Conservation (phyloP, 1,140 invertebrate species). For the Drosophila bocqueti region DNA sequence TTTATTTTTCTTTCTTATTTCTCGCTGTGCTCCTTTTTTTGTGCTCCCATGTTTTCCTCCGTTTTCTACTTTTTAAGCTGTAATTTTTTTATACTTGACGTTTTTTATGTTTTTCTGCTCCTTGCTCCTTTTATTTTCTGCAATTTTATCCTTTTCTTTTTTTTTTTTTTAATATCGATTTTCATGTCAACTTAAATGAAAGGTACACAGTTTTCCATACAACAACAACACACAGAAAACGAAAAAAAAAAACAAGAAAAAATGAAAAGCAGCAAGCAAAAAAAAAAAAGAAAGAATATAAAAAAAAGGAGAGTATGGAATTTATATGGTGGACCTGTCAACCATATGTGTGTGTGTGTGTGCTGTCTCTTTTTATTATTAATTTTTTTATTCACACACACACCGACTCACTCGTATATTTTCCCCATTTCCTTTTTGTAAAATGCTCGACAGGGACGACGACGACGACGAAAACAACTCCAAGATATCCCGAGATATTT, state of each 20-base stretch:
- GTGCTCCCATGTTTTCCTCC: slow-evolving; percentile 41
- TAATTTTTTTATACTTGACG: slow-evolving; percentile 77
- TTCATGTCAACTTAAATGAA: slow-evolving; percentile 84
- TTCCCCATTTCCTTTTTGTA: slow-evolving; percentile 45
- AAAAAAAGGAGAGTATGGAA: slow-evolving; percentile 38
- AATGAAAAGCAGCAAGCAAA: slow-evolving; percentile 35
- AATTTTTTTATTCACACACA: slow-evolving; percentile 55
- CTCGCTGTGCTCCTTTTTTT: slow-evolving; percentile 37
- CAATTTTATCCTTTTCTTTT: slow-evolving; percentile 68
- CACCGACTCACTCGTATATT: slow-evolving; percentile 20
- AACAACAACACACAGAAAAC: slow-evolving; percentile 20
- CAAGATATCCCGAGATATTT: slow-evolving; percentile 46
- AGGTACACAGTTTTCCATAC: slow-evolving; percentile 79
- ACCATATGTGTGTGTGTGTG: slow-evolving; percentile 26
- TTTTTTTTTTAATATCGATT: slow-evolving; percentile 79
- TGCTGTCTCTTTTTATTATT: slow-evolving; percentile 58
- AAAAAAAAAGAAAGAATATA: slow-evolving; percentile 47
- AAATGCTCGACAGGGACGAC: slow-evolving; percentile 37
- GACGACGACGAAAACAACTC: slow-evolving; percentile 36
- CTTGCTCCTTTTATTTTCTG: slow-evolving; percentile 51
- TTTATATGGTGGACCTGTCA: slow-evolving; percentile 46
- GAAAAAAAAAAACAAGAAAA: slow-evolving; percentile 41
- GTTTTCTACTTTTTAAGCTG: slow-evolving; percentile 73
- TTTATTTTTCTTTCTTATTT: slow-evolving; percentile 52
- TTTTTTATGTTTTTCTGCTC: slow-evolving; percentile 67